Evolutionary conservation across 1,140 invertebrate species (phyloP).

Genomic region (Lethrus apterus): DNA sequence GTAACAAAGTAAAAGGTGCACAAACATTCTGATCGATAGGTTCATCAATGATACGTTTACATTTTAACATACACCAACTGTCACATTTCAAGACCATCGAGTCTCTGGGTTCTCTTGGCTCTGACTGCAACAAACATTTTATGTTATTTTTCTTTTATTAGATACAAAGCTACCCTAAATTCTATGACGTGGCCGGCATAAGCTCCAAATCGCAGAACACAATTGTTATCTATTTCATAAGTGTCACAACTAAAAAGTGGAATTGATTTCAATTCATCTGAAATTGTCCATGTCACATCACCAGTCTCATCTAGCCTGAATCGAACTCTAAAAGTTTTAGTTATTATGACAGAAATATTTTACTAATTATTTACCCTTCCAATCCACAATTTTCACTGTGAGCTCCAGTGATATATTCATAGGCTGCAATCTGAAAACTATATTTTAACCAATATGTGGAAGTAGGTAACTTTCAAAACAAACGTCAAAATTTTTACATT

Average conservation of each 20-base stretch:
- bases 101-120: conserved; percentile 43
- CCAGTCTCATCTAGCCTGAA: conserved; percentile 57
- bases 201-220: conserved; percentile 50
- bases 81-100: conserved; percentile 53
- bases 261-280: conserved; percentile 49
- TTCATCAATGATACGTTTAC: conserved; percentile 47
- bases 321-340: conserved; percentile 54
- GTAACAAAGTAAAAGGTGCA: conserved; percentile 48
- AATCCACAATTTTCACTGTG: too few relatives aligned
- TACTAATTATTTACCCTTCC: too few relatives aligned
- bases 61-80: conserved; percentile 56
- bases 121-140: conserved; percentile 20
- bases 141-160: conserved; percentile 13
- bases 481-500: too few relatives aligned
- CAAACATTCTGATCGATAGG: conserved; percentile 42
- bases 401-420: too few relatives aligned
- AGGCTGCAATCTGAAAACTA: too few relatives aligned
- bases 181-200: conserved; percentile 60
- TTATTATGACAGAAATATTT: too few relatives aligned
- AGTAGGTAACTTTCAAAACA: too few relatives aligned
- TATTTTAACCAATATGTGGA: too few relatives aligned
- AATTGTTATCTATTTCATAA: conserved; percentile 48
- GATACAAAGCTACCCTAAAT: conserved; percentile 58
- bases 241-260: conserved; percentile 61
- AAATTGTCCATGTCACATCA: conserved; percentile 57